These are phyloP conservation scores for Siniperca knerii DNA, from an alignment of 2,113 vertebrate species.

Conservation along the genomic window DNA sequence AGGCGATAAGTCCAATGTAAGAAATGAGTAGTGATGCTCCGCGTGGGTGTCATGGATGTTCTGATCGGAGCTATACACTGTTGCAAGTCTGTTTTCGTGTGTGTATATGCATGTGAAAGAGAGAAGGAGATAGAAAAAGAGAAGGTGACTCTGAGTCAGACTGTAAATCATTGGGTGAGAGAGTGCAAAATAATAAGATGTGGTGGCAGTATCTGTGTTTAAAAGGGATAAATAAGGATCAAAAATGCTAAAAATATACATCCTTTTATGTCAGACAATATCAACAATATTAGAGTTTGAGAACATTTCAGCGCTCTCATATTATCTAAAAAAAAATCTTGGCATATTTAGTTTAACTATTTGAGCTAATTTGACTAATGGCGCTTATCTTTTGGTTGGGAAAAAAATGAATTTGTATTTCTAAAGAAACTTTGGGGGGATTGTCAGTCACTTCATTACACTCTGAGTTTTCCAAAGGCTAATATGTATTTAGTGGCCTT, in stretches of 20 bases:
- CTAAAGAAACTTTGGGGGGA: neutral
- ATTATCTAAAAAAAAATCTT: neutral
- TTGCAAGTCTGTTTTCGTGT: conserved; percentile 5
- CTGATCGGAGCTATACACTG: conserved; percentile 16
- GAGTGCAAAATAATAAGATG: conserved; percentile 19
- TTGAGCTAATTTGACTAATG: neutral
- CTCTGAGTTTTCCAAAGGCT: neutral
- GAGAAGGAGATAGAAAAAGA: neutral
- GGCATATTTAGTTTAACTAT: neutral
- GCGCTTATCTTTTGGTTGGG: too few species aligned
- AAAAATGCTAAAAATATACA: neutral
- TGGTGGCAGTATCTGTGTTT: conserved; percentile 27
- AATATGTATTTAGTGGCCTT: neutral
- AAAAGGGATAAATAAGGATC: neutral
- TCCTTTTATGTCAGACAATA: neutral
- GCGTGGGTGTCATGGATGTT: conserved; percentile 42
- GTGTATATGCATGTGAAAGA: neutral
- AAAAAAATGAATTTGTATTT: neutral
- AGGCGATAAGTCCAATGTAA: conserved; percentile 70
- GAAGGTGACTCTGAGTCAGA: conserved; percentile 45
- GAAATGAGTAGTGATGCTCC: conserved; percentile 40
- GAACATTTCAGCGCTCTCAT: neutral
- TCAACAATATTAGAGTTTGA: neutral
- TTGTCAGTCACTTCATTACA: neutral
- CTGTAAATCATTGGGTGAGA: conserved; percentile 27